phyloP scores from a whole-genome alignment of 2,797 vertebrate genomes.

The Lacerta viridis region DNA sequence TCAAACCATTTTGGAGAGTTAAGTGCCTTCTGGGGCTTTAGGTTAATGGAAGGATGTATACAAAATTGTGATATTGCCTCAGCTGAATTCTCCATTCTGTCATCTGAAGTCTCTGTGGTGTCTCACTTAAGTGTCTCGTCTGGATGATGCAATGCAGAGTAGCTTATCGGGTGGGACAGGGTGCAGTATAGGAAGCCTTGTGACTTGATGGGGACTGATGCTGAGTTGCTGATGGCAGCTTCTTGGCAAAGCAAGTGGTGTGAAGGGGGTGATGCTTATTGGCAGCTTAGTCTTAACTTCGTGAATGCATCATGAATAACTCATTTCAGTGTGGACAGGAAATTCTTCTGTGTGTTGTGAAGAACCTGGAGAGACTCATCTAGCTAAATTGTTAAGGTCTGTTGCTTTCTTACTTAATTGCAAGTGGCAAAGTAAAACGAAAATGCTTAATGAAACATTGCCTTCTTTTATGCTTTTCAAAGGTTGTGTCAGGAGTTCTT shows the following conservation, averaged over 20 bases:
- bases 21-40: too few species aligned
- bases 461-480: neutral
- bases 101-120: neutral
- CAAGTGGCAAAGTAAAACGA: neutral
- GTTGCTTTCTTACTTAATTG: neutral
- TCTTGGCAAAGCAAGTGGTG: slow-evolving; percentile 5
- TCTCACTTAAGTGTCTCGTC: neutral
- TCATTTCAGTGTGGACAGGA: neutral
- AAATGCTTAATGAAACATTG: neutral
- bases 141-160: neutral
- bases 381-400: neutral
- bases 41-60: too few species aligned
- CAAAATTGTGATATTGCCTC: neutral
- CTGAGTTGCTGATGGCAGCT: slow-evolving; percentile 19
- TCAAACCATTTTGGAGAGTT: too few species aligned
- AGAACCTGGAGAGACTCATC: neutral
- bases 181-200: neutral
- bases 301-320: neutral
- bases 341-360: neutral
- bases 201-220: neutral
- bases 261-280: neutral
- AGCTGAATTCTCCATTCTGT: neutral
- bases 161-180: neutral
- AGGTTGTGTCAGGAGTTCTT: neutral
- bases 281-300: neutral